Conservation (phyloP, 2,888 invertebrate genomes). For the Stenodera caucasica region DNA sequence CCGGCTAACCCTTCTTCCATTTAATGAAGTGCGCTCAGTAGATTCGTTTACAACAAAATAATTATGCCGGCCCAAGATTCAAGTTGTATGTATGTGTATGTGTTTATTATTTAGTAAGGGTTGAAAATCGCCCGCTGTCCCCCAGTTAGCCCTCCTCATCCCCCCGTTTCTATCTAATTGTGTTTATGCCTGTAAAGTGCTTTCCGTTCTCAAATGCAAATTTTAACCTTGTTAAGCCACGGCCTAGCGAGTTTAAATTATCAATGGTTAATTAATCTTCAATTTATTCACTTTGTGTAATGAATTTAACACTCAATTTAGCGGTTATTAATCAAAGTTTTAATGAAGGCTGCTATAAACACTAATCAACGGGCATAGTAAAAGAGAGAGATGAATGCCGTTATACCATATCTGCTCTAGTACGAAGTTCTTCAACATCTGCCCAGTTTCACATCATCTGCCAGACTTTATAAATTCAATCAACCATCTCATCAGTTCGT, state of each 20-base stretch:
- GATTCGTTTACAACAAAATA: background rate
- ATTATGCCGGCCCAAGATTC: constrained; percentile 10
- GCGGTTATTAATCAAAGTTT: constrained; percentile 63
- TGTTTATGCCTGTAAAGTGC: constrained; percentile 58
- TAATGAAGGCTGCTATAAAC: constrained; percentile 57
- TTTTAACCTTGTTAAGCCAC: constrained; percentile 59
- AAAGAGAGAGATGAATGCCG: constrained; percentile 29
- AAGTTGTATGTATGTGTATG: background rate
- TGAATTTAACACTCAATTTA: constrained; percentile 58
- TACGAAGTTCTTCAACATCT: constrained; percentile 39
- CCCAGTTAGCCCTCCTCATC: constrained; percentile 30
- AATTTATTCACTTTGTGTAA: constrained; percentile 60
- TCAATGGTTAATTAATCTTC: constrained; percentile 60
- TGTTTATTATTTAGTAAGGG: constrained; percentile 16
- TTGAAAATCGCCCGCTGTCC: constrained; percentile 13
- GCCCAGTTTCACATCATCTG: constrained; percentile 40
- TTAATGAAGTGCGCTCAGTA: constrained; percentile 37
- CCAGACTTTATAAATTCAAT: constrained; percentile 41
- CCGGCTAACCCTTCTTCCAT: constrained; percentile 48
- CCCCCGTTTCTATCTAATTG: constrained; percentile 53
- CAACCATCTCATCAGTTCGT: constrained; percentile 33
- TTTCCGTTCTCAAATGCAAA: constrained; percentile 60
- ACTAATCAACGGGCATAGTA: constrained; percentile 44
- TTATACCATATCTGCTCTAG: constrained; percentile 26
- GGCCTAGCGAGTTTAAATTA: constrained; percentile 59